Conservation (phyloP, 2,797 vertebrate genomes). For the Phylloscopus collybita region DNA sequence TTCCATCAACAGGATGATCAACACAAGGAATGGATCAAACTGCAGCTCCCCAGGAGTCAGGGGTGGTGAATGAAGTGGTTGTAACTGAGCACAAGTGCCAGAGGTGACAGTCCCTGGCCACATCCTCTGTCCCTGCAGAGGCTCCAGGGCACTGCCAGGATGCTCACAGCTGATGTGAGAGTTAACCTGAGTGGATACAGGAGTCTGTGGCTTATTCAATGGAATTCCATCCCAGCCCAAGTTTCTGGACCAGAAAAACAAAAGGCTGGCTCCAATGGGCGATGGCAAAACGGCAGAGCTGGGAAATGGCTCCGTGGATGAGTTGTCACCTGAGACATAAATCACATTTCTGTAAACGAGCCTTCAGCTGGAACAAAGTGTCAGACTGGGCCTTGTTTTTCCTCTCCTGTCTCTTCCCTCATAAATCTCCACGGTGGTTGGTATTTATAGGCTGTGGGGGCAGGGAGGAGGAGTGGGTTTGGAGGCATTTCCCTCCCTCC, state of each 20-base stretch:
- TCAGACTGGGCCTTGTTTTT: background rate
- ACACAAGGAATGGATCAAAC: no score
- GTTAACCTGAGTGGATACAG: no score
- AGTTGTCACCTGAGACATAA: background rate
- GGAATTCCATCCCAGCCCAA: background rate
- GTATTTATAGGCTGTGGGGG: background rate
- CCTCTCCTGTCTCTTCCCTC: background rate
- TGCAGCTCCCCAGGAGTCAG: no score
- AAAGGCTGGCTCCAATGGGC: background rate
- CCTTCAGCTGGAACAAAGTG: background rate
- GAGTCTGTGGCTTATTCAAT: no score
- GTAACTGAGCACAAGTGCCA: no score
- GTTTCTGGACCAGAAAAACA: background rate
- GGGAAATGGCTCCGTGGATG: background rate
- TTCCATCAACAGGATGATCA: no score
- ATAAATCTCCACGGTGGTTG: background rate
- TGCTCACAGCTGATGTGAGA: no score
- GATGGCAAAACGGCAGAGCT: background rate
- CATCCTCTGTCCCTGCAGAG: no score
- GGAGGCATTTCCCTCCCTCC: constrained; percentile 7
- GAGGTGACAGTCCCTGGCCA: no score
- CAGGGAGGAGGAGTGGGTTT: background rate
- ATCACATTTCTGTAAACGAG: background rate
- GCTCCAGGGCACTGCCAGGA: no score
- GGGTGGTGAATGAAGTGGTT: no score